Conservation (phyloP, 2,888 invertebrate species). For the Leucoma salicis region DNA sequence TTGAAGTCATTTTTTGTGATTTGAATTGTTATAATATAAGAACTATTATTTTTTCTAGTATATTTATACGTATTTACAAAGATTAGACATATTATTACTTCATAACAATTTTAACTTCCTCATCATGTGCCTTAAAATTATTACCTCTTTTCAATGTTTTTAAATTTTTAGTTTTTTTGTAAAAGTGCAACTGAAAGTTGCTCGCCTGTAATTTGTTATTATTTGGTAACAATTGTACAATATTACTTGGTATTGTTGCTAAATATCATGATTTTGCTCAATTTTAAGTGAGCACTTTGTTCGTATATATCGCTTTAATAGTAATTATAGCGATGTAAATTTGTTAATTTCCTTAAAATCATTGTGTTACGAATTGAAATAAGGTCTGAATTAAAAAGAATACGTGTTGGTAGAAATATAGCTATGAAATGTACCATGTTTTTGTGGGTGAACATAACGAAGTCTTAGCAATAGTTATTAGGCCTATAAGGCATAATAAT, state of each 20-base stretch:
- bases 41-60: background rate
- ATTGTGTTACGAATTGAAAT: background rate
- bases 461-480: too few relatives aligned
- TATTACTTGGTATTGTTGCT: background rate
- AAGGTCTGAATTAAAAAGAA: too few relatives aligned
- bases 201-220: background rate
- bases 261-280: conserved; percentile 31
- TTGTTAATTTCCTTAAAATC: background rate
- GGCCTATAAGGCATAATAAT: too few relatives aligned
- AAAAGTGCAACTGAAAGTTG: background rate
- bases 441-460: too few relatives aligned
- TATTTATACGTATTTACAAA: background rate
- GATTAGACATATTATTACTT: background rate
- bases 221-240: background rate
- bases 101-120: background rate
- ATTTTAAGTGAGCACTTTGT: conserved; percentile 36
- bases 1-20: too few relatives aligned
- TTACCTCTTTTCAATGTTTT: background rate
- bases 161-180: background rate
- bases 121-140: background rate
- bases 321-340: background rate
- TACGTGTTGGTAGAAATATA: too few relatives aligned
- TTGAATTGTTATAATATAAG: too few relatives aligned
- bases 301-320: conserved; percentile 5
- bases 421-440: too few relatives aligned